Percentiles rank a stretch among this genome's conserved stretches.
Evolutionary conservation across 2,888 invertebrate genomes (phyloP).

Genomic region (Trachelus stipa): DNA sequence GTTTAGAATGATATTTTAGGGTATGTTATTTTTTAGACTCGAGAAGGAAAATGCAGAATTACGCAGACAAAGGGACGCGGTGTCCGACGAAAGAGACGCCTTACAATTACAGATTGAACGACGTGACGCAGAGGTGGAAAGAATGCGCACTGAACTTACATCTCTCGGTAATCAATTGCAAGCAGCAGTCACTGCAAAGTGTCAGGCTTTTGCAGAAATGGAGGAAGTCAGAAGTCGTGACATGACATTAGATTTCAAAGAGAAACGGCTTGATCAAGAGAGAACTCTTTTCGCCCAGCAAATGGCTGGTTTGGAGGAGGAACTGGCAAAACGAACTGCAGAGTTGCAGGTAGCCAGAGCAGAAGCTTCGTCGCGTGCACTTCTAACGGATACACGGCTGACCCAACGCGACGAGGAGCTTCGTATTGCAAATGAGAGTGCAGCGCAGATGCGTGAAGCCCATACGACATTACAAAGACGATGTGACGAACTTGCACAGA

Average conservation of each 20-base stretch:
- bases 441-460: constrained; percentile 76
- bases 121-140: constrained; percentile 79
- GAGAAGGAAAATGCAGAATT: constrained; percentile 77
- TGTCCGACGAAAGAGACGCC: constrained; percentile 81
- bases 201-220: constrained; percentile 82
- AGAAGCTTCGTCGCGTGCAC: constrained; percentile 77
- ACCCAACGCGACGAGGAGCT: constrained; percentile 85
- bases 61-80: constrained; percentile 77
- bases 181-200: constrained; percentile 82
- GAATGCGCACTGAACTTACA: constrained; percentile 77
- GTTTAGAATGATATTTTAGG: not conserved
- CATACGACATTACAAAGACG: constrained; percentile 80
- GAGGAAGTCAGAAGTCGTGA: constrained; percentile 87
- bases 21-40: constrained; percentile 44
- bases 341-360: constrained; percentile 82
- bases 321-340: constrained; percentile 81
- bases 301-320: constrained; percentile 81
- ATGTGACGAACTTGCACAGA: constrained; percentile 75
- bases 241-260: constrained; percentile 76
- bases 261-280: constrained; percentile 88
- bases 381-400: constrained; percentile 80
- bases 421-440: constrained; percentile 76
- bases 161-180: constrained; percentile 81
- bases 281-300: constrained; percentile 80
- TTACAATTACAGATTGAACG: constrained; percentile 78